Percentiles rank a stretch among this genome's conserved stretches.
Conservation (phyloP, 2,797 vertebrate species). For the Manis pentadactyla region DNA sequence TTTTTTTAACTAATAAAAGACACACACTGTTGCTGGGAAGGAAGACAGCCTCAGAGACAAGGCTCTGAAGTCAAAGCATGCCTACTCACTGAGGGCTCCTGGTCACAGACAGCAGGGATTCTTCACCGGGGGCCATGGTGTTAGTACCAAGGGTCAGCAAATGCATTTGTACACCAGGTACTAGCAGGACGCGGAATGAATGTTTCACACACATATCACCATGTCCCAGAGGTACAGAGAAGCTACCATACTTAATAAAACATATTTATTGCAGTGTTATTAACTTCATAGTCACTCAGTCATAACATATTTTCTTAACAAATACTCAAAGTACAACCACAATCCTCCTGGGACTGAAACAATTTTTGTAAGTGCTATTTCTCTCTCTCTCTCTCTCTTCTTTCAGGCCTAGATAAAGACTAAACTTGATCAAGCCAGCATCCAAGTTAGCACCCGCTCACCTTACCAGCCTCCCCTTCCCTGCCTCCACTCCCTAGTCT, state of each 20-base stretch:
- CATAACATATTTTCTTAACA: conserved; percentile 11
- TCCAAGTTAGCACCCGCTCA: not conserved
- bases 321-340: not conserved
- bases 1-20: not conserved
- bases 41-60: not conserved
- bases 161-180: accelerated
- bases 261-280: not conserved
- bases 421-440: not conserved
- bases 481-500: too few relatives aligned
- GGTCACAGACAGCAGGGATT: not conserved
- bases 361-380: not conserved
- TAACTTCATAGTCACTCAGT: not conserved
- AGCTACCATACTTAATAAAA: not conserved
- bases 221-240: not conserved
- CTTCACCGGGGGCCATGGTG: not conserved
- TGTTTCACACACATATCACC: not conserved
- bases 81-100: not conserved
- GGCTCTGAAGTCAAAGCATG: not conserved
- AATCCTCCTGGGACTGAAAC: not conserved
- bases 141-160: not conserved
- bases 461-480: not conserved
- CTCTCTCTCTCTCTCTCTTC: not conserved
- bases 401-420: not conserved
- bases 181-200: not conserved
- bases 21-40: not conserved